Evolutionary conservation across 2,113 vertebrate genomes (phyloP), one percentile per base, ranked within the genome.

Genomic region (Gasterosteus nipponicus): DNA sequence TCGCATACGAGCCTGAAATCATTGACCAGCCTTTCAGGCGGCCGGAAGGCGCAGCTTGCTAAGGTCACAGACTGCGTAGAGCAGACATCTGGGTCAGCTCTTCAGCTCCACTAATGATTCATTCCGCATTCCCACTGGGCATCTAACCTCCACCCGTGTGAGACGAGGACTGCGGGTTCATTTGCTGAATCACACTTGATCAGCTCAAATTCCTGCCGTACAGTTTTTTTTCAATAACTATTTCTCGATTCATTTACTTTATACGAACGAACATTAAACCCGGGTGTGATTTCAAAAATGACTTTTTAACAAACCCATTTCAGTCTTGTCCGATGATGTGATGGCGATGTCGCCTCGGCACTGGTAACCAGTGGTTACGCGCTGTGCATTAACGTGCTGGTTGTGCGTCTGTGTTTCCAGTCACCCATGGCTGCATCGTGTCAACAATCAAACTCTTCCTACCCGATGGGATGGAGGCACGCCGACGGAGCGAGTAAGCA

Each of bases 371-470:
- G 22, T 51, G 5, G 10, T 53, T 1, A 44, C 0, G 41, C 33
- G n/a, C 26, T 41, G 7, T n/a, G 22, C 16, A 26, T 65, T 75
- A 59, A 82, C 63, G 3, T 19, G 42, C 0, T 42, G 14, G 4
- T 42, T 78, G 16, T 82, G 15, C 77, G 12, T 77, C 35, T 95
- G 86, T 95, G 82, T 93, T 92, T 92, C 51, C 89, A 99, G 98
- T 99, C 86, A 99, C 98, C 87, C 98, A 99, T 94, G 98, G 98
- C 91, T 99, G 98, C 93, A 99, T 99, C 93, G 98, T 99, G 91
- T 99, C 98, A 76, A 96, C 97, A 86, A 95, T 99, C 94, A 99
- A 99, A 94, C 96, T 99, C 80, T 99, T 99, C 94, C 95, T 99
- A 89, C 98, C 97, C 87, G 98, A 99, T 93, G 98, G 98, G 91